Conservation (phyloP, 2,888 invertebrate genomes). For the Stictocephala bisonia region DNA sequence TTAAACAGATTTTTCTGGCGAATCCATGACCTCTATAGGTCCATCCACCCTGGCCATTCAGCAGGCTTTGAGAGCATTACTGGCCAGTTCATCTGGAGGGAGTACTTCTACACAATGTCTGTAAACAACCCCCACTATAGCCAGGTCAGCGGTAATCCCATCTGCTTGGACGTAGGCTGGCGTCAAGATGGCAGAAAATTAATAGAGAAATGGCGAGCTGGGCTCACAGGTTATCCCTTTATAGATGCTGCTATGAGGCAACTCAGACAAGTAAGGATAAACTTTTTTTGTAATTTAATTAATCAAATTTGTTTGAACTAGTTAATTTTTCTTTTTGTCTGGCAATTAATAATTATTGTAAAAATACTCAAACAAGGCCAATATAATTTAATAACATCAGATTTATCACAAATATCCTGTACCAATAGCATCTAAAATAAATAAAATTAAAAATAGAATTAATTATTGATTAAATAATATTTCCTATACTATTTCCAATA, state of each 20-base stretch:
- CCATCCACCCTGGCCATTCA: conserved; percentile 68
- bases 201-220: conserved; percentile 68
- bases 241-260: conserved; percentile 82
- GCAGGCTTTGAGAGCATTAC: conserved; percentile 66
- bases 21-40: conserved; percentile 72
- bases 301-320: too few species aligned
- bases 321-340: too few species aligned
- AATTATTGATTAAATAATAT: too few species aligned
- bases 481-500: too few species aligned
- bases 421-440: too few species aligned
- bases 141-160: conserved; percentile 76
- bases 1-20: conserved; percentile 75
- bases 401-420: too few species aligned
- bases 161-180: conserved; percentile 80
- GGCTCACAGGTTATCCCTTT: conserved; percentile 77
- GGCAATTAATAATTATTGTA: too few species aligned
- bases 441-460: too few species aligned
- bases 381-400: too few species aligned
- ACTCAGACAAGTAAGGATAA: conserved; percentile 64
- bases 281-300: background rate
- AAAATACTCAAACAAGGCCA: too few species aligned
- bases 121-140: conserved; percentile 77
- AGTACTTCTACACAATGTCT: conserved; percentile 84
- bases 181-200: conserved; percentile 60
- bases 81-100: conserved; percentile 80